phyloP scores from a whole-genome alignment of 2,888 invertebrate genomes.

The Xylota segnis region DNA sequence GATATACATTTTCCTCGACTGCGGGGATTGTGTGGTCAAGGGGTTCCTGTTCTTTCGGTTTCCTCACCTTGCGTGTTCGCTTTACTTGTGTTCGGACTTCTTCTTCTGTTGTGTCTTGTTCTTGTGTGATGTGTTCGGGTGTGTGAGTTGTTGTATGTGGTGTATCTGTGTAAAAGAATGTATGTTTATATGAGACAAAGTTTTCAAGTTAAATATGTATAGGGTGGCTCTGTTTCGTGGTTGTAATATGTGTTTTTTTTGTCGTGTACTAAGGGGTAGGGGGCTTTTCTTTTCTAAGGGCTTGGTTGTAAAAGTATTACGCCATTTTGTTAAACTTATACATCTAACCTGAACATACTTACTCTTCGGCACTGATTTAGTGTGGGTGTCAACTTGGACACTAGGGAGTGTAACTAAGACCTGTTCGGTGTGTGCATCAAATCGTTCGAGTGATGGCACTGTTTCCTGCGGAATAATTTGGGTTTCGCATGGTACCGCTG shows the following conservation, averaged over 20 bases:
- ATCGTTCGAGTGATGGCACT: conserved; percentile 9
- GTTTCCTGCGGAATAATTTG: conserved; percentile 27
- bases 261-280: conserved; percentile 81
- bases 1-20: conserved; percentile 8
- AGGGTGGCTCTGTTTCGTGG: conserved; percentile 64
- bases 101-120: conserved; percentile 78
- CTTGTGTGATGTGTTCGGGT: conserved; percentile 84
- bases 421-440: conserved; percentile 36
- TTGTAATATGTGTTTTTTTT: conserved; percentile 76
- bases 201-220: conserved; percentile 47
- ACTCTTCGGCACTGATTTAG: conserved; percentile 67
- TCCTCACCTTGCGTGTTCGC: conserved; percentile 78
- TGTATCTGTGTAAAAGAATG: conserved; percentile 82
- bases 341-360: conserved; percentile 78
- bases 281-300: conserved; percentile 77
- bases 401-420: conserved; percentile 47
- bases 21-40: not conserved
- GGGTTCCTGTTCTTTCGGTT: conserved; percentile 72
- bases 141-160: conserved; percentile 81
- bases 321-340: conserved; percentile 80
- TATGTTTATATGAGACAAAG: conserved; percentile 76
- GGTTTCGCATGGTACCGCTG: conserved; percentile 35
- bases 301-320: conserved; percentile 81
- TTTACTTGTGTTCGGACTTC: conserved; percentile 80
- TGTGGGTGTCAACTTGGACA: conserved; percentile 62